Evolutionary conservation across 2,888 invertebrate species (phyloP).

Genomic region (Scaeva pyrastri): DNA sequence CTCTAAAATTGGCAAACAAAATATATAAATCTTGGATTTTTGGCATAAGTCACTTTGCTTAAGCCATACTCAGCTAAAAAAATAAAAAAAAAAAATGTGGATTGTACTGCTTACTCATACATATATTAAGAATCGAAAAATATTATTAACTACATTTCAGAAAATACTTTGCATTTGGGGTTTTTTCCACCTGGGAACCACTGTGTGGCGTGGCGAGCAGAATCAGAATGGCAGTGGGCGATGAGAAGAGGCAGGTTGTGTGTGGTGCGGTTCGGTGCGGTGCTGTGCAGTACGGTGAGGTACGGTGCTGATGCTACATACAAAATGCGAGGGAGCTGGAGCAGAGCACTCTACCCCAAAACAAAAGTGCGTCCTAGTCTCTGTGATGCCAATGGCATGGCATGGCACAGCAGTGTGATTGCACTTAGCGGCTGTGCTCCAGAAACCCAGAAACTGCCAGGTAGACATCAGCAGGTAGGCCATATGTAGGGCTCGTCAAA

Average conservation of each 20-base stretch:
- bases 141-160: no score
- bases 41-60: no score
- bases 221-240: conserved; percentile 14
- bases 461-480: conserved; percentile 70
- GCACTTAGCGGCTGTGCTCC: conserved; percentile 73
- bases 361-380: conserved; percentile 70
- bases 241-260: conserved; percentile 31
- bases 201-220: no score
- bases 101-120: no score
- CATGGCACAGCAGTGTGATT: conserved; percentile 46
- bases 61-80: no score
- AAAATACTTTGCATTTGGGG: no score
- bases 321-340: conserved; percentile 50
- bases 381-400: conserved; percentile 34
- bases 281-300: no score
- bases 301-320: conserved; percentile 24
- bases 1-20: no score
- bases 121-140: no score
- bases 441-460: conserved; percentile 70
- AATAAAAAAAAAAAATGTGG: no score
- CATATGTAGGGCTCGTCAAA: conserved; percentile 60
- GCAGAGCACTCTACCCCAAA: conserved; percentile 60
- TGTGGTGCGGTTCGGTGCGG: neutral
- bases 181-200: no score
- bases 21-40: no score